Base-by-base conservation (phyloP, 1,140 invertebrate genomes). In the Bathynomus jamesi region DNA sequence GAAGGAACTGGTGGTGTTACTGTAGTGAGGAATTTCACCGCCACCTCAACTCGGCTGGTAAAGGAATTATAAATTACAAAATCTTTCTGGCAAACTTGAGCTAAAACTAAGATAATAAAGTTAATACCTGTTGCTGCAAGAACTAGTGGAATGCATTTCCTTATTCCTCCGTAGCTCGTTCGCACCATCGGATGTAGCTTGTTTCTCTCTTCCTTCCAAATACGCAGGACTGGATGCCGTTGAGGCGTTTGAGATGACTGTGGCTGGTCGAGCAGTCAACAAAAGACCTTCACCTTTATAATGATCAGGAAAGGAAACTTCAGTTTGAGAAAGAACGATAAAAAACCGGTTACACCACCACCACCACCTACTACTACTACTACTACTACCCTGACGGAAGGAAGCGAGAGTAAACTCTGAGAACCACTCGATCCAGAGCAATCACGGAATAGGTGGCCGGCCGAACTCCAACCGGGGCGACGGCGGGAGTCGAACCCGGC, bases 201-300 rank as follows among this genome's bases (percentile, higher is more conserved):
- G 2, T 21, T 53, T 5, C 21, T 5, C 40, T 53, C 40, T 11
- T 11, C 40, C 40, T 53, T 53, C 40, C 21, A 53, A 11, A 53
- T 68, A 7, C 68, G 71, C 28, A 76, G 61, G 28, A 53, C 40
- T 17, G 21, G 61, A 63, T 32, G 71, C 28, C 28, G 67, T 68
- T 40, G 13, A n/a, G 11, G 65, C 66, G 27, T 25, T 60, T 67
- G 27, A 88, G 72, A 89, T 89, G 4, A 90, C 89, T 5, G 88
- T 89, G 1, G 88, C 89, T 17, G 89, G 89, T 65, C 88, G 83
- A 3, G 89, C 89, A 5, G 88, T 90, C 40, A 90, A 84, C 78
- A 90, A 89, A 28, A 90, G 66, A 24, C 70, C 73, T 31, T 75
- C 73, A 13, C 30, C 87, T 79, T 90, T 87, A 28, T 70, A 75